A percentile compares a stretch with the other conserved stretches of the same genome.
Evolutionary conservation across 1,140 invertebrate species (phyloP).

Genomic region (Vollenhovia emeryi): DNA sequence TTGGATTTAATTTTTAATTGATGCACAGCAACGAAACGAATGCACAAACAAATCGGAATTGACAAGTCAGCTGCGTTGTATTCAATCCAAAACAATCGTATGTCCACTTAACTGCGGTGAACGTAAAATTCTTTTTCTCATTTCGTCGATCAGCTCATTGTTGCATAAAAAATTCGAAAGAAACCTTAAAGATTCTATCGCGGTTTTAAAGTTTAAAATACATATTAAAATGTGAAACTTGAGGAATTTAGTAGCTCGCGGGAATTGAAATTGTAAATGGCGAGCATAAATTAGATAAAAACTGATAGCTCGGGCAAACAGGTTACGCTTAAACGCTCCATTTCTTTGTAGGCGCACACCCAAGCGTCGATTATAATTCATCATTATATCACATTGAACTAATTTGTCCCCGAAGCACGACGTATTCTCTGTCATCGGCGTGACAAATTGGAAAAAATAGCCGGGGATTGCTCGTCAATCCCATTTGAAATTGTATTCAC

Average conservation of each 20-base stretch:
- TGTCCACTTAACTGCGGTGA: too few relatives aligned
- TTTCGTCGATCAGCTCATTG: not conserved
- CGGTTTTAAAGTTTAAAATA: not conserved
- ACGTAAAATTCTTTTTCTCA: not conserved
- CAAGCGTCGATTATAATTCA: not conserved
- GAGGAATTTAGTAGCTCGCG: not conserved
- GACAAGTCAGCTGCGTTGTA: not conserved
- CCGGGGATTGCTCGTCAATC: conserved; percentile 45
- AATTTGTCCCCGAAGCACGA: conserved; percentile 6
- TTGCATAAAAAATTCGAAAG: not conserved
- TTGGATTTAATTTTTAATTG: not conserved
- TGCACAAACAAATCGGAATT: not conserved
- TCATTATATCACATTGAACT: not conserved
- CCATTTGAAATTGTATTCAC: conserved; percentile 54
- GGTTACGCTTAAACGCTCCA: not conserved
- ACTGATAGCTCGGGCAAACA: not conserved
- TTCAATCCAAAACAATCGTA: not conserved
- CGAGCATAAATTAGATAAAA: not conserved
- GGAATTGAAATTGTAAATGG: not conserved
- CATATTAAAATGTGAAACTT: not conserved
- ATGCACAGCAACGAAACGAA: not conserved
- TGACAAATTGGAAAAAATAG: conserved; percentile 56
- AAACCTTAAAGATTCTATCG: not conserved
- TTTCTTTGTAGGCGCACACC: not conserved
- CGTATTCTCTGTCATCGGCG: not conserved